phyloP scores from a whole-genome alignment of 2,797 vertebrate genomes.

The Bradypodion pumilum region DNA sequence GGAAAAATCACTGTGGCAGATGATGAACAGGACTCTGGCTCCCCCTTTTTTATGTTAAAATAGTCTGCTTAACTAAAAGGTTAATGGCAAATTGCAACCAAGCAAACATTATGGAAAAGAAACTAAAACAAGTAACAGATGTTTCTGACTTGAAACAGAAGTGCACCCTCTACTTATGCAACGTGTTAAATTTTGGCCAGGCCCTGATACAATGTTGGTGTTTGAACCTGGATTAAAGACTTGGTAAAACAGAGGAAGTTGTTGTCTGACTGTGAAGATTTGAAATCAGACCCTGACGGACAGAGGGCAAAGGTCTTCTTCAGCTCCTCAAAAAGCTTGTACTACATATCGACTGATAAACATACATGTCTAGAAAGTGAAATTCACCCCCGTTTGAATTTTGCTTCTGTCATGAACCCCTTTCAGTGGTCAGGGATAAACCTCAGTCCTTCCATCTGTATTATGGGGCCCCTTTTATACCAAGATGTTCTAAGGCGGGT shows the following conservation, averaged over 20 bases:
- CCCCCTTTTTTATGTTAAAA: background rate
- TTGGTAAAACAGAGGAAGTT: background rate
- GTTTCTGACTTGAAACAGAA: background rate
- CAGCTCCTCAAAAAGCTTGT: background rate
- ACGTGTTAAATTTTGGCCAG: background rate
- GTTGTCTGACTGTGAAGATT: background rate
- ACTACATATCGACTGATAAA: too few relatives aligned
- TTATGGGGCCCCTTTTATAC: background rate
- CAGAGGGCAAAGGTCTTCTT: background rate
- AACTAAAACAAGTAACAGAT: slow-evolving; percentile 12
- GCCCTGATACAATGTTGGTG: background rate
- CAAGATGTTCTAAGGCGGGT: too few relatives aligned
- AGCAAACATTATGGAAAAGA: background rate
- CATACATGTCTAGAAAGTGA: background rate
- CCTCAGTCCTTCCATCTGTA: background rate
- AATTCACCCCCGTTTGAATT: background rate
- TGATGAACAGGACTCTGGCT: background rate
- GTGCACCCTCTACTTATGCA: too few relatives aligned
- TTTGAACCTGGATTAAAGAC: background rate
- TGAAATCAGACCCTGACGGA: background rate
- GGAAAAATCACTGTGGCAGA: too few relatives aligned
- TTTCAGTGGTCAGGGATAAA: background rate
- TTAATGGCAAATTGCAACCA: background rate
- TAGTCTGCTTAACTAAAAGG: background rate
- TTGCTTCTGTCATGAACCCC: background rate